These are phyloP conservation scores for Ceratina australensis DNA, from an alignment of 1,140 invertebrate genomes.

Conservation along the genomic window DNA sequence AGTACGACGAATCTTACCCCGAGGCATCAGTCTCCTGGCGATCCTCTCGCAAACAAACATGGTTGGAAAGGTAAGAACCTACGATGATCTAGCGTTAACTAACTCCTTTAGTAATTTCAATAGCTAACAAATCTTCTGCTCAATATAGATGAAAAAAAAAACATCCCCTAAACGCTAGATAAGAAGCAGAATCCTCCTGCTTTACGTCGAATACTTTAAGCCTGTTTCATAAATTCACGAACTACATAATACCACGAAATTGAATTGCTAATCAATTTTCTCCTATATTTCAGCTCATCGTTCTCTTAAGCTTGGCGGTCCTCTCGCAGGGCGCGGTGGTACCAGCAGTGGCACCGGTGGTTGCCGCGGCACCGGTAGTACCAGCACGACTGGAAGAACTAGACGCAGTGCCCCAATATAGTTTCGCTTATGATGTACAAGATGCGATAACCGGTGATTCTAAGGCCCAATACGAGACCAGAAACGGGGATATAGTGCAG, in stretches of 20 bases:
- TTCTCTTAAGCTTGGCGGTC: constrained; percentile 64
- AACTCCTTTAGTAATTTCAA: neutral
- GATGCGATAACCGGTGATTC: constrained; percentile 81
- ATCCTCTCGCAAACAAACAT: constrained; percentile 72
- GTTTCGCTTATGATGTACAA: constrained; percentile 75
- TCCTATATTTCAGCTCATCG: constrained; percentile 62
- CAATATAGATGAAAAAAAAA: too few relatives aligned
- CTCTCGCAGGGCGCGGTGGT: constrained; percentile 62
- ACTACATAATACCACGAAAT: too few relatives aligned
- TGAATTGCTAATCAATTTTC: neutral
- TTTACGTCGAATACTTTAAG: too few relatives aligned
- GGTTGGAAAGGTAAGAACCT: constrained; percentile 71
- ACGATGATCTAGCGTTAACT: neutral
- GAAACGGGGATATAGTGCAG: constrained; percentile 82
- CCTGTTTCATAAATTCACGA: too few relatives aligned
- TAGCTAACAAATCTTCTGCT: too few relatives aligned
- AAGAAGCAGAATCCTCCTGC: too few relatives aligned
- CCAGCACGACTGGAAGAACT: constrained; percentile 69
- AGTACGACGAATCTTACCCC: constrained; percentile 72
- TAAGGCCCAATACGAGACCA: constrained; percentile 83
- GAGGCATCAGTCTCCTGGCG: constrained; percentile 74
- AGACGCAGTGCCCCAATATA: constrained; percentile 72
- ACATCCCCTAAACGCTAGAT: too few relatives aligned
- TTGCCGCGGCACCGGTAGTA: constrained; percentile 3
- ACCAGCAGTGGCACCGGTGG: constrained; percentile 47